Conservation (phyloP, 2,797 vertebrate genomes). For the Craterocephalus amniculus region DNA sequence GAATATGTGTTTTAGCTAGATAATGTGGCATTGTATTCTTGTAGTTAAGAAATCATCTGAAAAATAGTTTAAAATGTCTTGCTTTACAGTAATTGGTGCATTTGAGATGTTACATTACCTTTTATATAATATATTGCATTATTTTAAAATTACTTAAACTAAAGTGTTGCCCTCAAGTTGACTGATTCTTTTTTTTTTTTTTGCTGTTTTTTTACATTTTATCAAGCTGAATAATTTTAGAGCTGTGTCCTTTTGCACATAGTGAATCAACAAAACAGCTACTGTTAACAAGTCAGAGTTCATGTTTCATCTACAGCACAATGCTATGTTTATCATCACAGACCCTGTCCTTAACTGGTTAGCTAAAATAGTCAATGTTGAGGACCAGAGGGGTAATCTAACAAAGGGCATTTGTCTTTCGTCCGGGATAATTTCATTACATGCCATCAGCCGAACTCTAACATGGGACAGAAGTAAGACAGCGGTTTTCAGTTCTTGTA, state of each 20-base stretch:
- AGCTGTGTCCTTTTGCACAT: not conserved
- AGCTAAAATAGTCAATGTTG: constrained; percentile 13
- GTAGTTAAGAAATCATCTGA: no score
- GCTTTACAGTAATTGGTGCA: no score
- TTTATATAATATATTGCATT: no score
- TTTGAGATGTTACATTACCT: no score
- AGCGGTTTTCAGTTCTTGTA: constrained; percentile 11
- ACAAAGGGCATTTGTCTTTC: constrained; percentile 23
- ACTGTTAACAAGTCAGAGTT: constrained; percentile 22
- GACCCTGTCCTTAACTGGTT: not conserved
- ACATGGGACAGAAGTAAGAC: not conserved
- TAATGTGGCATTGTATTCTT: no score
- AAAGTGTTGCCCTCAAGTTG: no score
- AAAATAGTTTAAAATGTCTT: no score
- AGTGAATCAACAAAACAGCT: constrained; percentile 13
- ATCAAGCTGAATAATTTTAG: not conserved
- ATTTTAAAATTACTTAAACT: no score
- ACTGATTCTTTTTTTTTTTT: not conserved
- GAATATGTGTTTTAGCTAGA: not conserved
- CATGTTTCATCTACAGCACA: constrained; percentile 26
- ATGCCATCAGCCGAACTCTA: constrained; percentile 10
- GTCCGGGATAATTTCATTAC: constrained; percentile 11
- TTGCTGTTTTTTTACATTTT: not conserved
- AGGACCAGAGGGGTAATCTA: constrained; percentile 24
- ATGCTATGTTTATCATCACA: constrained; percentile 25